Base-by-base conservation (phyloP, 2,888 invertebrate genomes). In the Dermolepida albohirtum region DNA sequence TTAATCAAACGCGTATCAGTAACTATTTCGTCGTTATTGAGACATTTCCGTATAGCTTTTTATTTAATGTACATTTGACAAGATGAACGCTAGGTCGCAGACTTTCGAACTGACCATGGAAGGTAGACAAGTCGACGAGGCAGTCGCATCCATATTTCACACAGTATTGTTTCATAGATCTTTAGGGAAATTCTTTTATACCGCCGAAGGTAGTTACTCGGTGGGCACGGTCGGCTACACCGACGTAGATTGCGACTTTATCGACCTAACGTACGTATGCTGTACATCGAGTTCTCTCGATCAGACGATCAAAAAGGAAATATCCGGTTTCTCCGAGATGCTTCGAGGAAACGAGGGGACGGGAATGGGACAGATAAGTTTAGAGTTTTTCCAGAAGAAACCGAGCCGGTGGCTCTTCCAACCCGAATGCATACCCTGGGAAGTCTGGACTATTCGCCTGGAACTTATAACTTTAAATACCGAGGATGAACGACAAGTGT, bases 181-280 rank as follows among this genome's bases (percentile, higher is more conserved):
- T 69, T 88, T 93, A 76, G 96, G 96, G 70, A 96, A 96, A 88
- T 98, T 97, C 85, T 90, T 92, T 68, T 98, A 97, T 85, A 94
- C 92, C 83, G 92, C 92, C 80, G 97, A 97, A 84, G 94, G 93
- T 77, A 95, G 93, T 84, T 99, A 98, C 84, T 95, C 96, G 17
- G 94, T 98, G 75, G 97, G 98, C 59, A 95, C 97, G 0, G 90
- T 99, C 64, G 97, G 98, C 73, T 95, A 96, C 80, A 92, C 94
- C 75, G 99, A 99, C 84, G 95, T 98, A 41, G 96, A 97, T 84
- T 99, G 98, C 86, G 96, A 98, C 84, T 97, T 96, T 82, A 93
- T 99, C 78, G 98, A 98, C 85, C 92, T 98, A 82, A 98, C 98
- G 6, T 98, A 98, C 85, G 98, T 96, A 27, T 93, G 96, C 82